Percentiles rank a stretch among this genome's conserved stretches.
Evolutionary conservation across 1,140 invertebrate genomes (phyloP).

Genomic region (Orussus abietinus): DNA sequence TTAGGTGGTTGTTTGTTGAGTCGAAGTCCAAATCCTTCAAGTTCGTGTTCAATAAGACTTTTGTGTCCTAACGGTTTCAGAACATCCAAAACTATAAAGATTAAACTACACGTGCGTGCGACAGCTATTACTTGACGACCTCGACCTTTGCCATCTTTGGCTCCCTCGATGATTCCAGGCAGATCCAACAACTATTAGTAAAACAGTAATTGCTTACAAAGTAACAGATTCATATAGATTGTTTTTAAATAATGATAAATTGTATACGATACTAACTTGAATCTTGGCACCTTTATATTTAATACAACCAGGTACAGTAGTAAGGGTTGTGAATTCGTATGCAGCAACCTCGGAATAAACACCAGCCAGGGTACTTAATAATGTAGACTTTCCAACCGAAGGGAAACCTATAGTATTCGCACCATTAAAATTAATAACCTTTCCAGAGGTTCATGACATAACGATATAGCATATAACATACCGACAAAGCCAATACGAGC

Average conservation of each 20-base stretch:
- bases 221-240: conserved; percentile 5
- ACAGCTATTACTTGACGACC: conserved; percentile 99
- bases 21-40: conserved; percentile 97
- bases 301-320: conserved; percentile 98
- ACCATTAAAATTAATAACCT: too few relatives aligned
- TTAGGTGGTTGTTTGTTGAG: conserved; percentile 97
- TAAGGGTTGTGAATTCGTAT: conserved; percentile 99
- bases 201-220: conserved; percentile 24
- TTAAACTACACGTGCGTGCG: conserved; percentile 94
- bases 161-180: conserved; percentile 99
- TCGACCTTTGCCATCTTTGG: conserved; percentile 98
- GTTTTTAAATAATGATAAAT: conserved; percentile 8
- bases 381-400: conserved; percentile 97
- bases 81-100: conserved; percentile 98
- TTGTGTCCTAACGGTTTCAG: conserved; percentile 97
- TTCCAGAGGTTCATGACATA: too few relatives aligned
- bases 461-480: conserved; percentile 39
- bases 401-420: conserved; percentile 94
- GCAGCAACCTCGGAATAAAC: conserved; percentile 99
- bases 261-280: conserved; percentile 60
- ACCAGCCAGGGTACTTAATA: conserved; percentile 94
- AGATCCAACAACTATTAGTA: conserved; percentile 95
- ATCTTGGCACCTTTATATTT: conserved; percentile 99
- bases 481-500: conserved; percentile 97
- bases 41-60: conserved; percentile 92